Evolutionary conservation across 1,140 invertebrate genomes (phyloP).

Genomic region (Subanguina moxae): DNA sequence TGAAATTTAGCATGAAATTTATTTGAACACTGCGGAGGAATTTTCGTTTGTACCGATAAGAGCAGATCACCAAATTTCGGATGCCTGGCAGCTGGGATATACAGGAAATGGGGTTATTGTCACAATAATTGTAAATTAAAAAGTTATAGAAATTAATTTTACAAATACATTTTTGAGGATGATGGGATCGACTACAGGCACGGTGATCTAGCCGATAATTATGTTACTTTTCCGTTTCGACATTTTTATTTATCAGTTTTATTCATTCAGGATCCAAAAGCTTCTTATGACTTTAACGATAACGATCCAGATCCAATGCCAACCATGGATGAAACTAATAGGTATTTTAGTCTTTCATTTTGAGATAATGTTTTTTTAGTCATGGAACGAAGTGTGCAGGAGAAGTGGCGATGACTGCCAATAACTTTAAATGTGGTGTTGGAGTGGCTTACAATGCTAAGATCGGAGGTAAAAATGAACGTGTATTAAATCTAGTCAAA

Average conservation of each 20-base stretch:
- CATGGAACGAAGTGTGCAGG: slow-evolving; percentile 65
- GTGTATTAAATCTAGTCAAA: too few relatives aligned
- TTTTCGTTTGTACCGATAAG: slow-evolving; percentile 9
- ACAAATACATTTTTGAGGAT: slow-evolving; percentile 46
- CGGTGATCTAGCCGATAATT: slow-evolving; percentile 58
- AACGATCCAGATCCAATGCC: slow-evolving; percentile 61
- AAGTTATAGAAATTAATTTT: neutral
- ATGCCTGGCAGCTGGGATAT: slow-evolving; percentile 62
- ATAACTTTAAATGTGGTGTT: slow-evolving; percentile 88
- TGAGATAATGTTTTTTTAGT: slow-evolving; percentile 55
- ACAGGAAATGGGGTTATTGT: slow-evolving; percentile 64
- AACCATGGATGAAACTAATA: slow-evolving; percentile 59
- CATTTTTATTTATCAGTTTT: neutral
- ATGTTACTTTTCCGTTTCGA: slow-evolving; percentile 53
- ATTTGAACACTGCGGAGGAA: slow-evolving; percentile 6
- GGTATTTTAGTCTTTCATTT: slow-evolving; percentile 52
- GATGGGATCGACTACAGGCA: slow-evolving; percentile 61
- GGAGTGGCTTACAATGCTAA: slow-evolving; percentile 87
- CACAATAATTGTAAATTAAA: slow-evolving; percentile 59
- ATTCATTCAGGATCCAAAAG: slow-evolving; percentile 57
- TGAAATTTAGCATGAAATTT: neutral
- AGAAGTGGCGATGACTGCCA: slow-evolving; percentile 78
- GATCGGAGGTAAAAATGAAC: slow-evolving; percentile 67
- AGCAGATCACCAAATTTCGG: slow-evolving; percentile 59
- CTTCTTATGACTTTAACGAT: slow-evolving; percentile 63